phyloP scores from a whole-genome alignment of 2,113 vertebrate species.

The Ageneiosus marmoratus region DNA sequence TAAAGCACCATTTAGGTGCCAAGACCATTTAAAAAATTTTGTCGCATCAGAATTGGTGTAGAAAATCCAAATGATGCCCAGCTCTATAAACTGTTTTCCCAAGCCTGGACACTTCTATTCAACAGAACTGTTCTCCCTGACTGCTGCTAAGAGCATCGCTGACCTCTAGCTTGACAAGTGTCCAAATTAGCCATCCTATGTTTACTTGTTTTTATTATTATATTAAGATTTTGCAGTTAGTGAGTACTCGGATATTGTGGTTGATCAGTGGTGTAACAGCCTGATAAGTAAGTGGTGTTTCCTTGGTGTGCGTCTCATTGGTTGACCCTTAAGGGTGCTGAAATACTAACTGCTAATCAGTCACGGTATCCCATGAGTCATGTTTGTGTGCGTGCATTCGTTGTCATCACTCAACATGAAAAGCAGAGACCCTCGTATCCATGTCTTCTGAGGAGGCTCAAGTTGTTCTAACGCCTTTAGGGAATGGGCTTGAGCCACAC shows the following conservation, averaged over 20 bases:
- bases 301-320: background rate
- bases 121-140: background rate
- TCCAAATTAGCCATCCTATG: background rate
- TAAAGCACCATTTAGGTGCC: too few relatives aligned
- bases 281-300: conserved; percentile 9
- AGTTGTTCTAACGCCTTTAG: conserved; percentile 55
- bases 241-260: background rate
- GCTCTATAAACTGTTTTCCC: too few relatives aligned
- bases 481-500: conserved; percentile 58
- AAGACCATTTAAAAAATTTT: too few relatives aligned
- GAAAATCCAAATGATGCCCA: too few relatives aligned
- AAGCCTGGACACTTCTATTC: background rate
- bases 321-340: background rate
- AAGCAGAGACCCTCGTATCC: conserved; percentile 47
- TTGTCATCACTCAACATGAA: conserved; percentile 21
- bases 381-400: background rate
- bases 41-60: too few relatives aligned
- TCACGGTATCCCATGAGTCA: background rate
- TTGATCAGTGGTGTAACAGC: background rate
- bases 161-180: background rate
- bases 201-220: background rate
- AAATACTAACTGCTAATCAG: conserved; percentile 10
- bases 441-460: conserved; percentile 55
- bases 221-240: background rate
- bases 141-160: background rate